These are phyloP conservation scores for Enteromius mattozi DNA, from an alignment of 2,797 vertebrate genomes.

Conservation along the genomic window DNA sequence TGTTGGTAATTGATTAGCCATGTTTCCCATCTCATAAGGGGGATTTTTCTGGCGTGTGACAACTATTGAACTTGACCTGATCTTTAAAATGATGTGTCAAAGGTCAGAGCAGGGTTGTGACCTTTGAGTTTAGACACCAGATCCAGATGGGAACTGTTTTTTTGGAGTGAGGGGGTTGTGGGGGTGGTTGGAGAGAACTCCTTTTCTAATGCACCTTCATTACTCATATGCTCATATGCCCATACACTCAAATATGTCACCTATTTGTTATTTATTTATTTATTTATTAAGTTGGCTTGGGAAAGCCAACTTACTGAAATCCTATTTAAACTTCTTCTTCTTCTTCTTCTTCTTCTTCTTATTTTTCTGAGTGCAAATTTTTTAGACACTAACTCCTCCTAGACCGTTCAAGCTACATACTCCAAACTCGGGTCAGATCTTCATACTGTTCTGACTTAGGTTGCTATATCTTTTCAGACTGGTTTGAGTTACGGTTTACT, in stretches of 20 bases:
- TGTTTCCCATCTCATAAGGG: conserved; percentile 18
- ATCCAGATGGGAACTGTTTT: conserved; percentile 17
- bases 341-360: too few relatives aligned
- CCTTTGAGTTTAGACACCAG: conserved; percentile 44
- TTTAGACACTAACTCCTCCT: too few relatives aligned
- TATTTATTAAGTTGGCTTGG: too few relatives aligned
- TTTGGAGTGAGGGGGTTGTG: not conserved
- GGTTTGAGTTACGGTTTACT: too few relatives aligned
- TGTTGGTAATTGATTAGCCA: conserved; percentile 48
- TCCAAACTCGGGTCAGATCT: too few relatives aligned
- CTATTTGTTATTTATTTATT: not conserved
- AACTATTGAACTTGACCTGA: conserved; percentile 59
- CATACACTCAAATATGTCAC: not conserved
- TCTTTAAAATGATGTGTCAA: conserved; percentile 50
- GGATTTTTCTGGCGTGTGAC: conserved; percentile 55
- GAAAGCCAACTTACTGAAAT: too few relatives aligned
- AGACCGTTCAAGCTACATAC: too few relatives aligned
- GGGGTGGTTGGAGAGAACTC: conserved; percentile 18
- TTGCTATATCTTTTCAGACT: too few relatives aligned
- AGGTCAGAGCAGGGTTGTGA: conserved; percentile 52
- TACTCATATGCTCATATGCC: not conserved
- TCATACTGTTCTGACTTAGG: too few relatives aligned
- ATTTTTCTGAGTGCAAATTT: too few relatives aligned
- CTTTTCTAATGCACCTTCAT: not conserved
- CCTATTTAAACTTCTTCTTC: too few relatives aligned